Base-by-base conservation (phyloP, 2,113 vertebrate genomes). In the Gadus chalcogrammus region DNA sequence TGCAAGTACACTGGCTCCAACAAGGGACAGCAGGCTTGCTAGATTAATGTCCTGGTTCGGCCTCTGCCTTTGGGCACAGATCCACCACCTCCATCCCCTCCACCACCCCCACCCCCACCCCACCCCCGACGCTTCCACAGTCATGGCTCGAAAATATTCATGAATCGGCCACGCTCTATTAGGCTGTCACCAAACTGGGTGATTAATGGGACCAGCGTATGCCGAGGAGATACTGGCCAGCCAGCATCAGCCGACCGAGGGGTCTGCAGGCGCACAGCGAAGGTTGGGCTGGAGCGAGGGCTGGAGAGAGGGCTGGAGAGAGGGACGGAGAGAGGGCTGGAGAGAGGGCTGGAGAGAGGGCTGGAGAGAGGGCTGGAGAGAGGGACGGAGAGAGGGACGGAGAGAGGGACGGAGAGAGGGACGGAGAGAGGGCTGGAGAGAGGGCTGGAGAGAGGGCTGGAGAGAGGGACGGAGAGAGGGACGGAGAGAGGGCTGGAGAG, bases 191-290 rank as follows among this genome's bases (percentile, higher is more conserved):
- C 68, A 67, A 69, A 64, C 75, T 15, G 70, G 76, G 72, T 90
- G 90, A 93, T 92, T 92, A 92, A 93, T 90, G 87, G 88, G 76
- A 65, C 77, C 52, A 38, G 77, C 74, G 81, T 77, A 85, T 72
- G 82, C 78, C 81, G 79, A 82, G 27, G 64, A 79, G 73, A 62
- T 62, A 74, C 66, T 65, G 75, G 71, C 75, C 53, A 64, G 71
- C 69, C 77, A 75, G 83, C 79, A 81, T 77, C 31, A 1, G 72
- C 70, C 74, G 22, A 71, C 70, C 76, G 65, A 82, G 67, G 80
- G 70, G 42, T 13, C 42, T 48, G 42, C 70, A 69, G 18, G 56
- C 69, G 68, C 61, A 55, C 52, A 73, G 4, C 12, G 55, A 61
- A 61, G 18, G 63, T 58, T 77, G 70, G 1, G 42, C 42, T 13